Evolutionary conservation across 2,797 vertebrate species (phyloP), one percentile per base, ranked within the genome.

Genomic region (Rhyacichthys aspro): DNA sequence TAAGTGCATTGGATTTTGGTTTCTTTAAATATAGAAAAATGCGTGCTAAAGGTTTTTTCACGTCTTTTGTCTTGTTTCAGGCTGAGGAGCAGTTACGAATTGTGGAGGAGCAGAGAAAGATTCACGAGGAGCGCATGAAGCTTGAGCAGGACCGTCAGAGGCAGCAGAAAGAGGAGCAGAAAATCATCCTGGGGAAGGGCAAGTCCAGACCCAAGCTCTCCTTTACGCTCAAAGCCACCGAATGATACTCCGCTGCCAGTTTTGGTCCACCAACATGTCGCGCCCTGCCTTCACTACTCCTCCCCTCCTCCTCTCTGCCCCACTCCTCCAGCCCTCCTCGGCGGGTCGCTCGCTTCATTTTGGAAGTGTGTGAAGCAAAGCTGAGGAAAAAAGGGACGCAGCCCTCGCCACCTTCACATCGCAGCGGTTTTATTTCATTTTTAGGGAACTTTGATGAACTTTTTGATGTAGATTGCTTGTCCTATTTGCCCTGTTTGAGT

Each of bases 31-130:
- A 28, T 28, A 6, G n/a, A 2, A 14, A 48, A 28, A 46, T 12
- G 15, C 15, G 28, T 7, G 9, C 16, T 38, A 52, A 38, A 38
- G 18, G 1, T 10, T 7, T 43, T 9, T 43, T n/a, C n/a, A n/a
- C n/a, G n/a, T n/a, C 8, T 8, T 28, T 34, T 42, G 18, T 54
- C 7, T 38, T 9, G 5, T 39, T 9, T 1, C 77, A 99, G 97
- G 97, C 97, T 71, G 97, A 99, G 92, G 97, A 99, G 82, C 97
- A 99, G 92, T 94, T 99, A 91, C 95, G 96, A 90, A 99, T 98
- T 91, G 97, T 98, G 89, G 97, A 99, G 92, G 96, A 99, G 88
- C 97, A 98, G 94, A 96, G 97, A 91, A 98, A 98, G 95, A 98
- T 98, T 91, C 97, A 98, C 72, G 97, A 98, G 92, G 97, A 98